Conservation (phyloP, 1,140 invertebrate genomes). For the Micrasema minimum region DNA sequence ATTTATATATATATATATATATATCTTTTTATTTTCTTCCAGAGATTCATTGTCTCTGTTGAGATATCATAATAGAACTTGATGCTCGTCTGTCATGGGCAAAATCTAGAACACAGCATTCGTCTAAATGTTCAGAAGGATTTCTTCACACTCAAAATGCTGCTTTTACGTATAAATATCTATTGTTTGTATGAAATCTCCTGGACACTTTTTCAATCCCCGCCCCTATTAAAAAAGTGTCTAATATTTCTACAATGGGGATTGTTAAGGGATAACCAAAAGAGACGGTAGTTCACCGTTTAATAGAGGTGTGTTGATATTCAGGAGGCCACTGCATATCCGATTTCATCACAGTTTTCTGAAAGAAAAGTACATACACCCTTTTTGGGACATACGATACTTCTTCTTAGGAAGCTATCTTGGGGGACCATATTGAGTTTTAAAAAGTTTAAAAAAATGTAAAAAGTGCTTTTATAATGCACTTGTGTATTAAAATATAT, state of each 20-base stretch:
- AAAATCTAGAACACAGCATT: background rate
- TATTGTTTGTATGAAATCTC: background rate
- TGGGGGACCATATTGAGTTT: slow-evolving; percentile 10
- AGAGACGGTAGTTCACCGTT: slow-evolving; percentile 26
- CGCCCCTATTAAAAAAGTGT: background rate
- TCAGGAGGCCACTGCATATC: slow-evolving; percentile 19
- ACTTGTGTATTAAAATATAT: background rate
- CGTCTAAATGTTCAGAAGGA: background rate
- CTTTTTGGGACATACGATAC: slow-evolving; percentile 18
- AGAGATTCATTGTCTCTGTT: too few species aligned
- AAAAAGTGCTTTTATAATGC: background rate
- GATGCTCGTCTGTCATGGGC: too few species aligned
- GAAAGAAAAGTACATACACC: slow-evolving; percentile 6
- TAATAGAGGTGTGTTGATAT: slow-evolving; percentile 24
- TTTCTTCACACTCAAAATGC: background rate
- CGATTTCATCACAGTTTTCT: slow-evolving; percentile 31
- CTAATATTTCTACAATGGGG: too few species aligned
- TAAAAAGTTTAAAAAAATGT: background rate
- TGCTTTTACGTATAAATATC: background rate
- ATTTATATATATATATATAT: too few species aligned
- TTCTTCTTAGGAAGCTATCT: background rate
- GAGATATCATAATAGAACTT: too few species aligned
- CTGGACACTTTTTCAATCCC: background rate
- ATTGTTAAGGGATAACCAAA: too few species aligned
- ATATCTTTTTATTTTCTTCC: too few species aligned